A percentile compares a stretch with the other conserved stretches of the same genome.
phyloP scores from a whole-genome alignment of 1,140 invertebrate genomes.

The Heterodera carotae region DNA sequence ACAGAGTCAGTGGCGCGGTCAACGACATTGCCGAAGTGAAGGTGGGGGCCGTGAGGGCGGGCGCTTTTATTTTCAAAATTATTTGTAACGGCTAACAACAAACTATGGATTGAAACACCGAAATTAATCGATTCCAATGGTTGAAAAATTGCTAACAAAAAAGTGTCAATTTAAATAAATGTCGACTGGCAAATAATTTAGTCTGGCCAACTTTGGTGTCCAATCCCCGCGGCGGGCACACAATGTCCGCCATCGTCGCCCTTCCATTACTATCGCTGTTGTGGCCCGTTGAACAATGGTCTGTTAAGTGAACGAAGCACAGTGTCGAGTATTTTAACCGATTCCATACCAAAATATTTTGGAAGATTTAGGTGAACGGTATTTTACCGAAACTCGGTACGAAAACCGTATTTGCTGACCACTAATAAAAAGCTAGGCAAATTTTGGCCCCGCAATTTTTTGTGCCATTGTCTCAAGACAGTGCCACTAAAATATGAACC shows the following conservation, averaged over 20 bases:
- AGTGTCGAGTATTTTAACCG: not conserved
- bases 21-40: conserved; percentile 9
- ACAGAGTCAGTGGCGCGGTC: conserved; percentile 7
- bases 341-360: not conserved
- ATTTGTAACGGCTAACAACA: too few species aligned
- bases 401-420: too few species aligned
- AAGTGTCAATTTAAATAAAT: not conserved
- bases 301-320: not conserved
- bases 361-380: not conserved
- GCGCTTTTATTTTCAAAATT: not conserved
- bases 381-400: too few species aligned
- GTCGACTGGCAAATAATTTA: not conserved
- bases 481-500: not conserved
- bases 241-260: conserved; percentile 18
- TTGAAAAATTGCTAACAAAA: too few species aligned
- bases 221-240: conserved; percentile 19
- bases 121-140: too few species aligned
- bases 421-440: too few species aligned
- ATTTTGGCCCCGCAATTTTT: too few species aligned
- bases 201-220: conserved; percentile 29
- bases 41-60: not conserved
- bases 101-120: too few species aligned
- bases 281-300: conserved; percentile 29
- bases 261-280: conserved; percentile 31
- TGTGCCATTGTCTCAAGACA: not conserved